Evolutionary conservation across 2,797 vertebrate species (phyloP), one percentile per base, ranked within the genome.

Genomic region (Chaunax sp.): DNA sequence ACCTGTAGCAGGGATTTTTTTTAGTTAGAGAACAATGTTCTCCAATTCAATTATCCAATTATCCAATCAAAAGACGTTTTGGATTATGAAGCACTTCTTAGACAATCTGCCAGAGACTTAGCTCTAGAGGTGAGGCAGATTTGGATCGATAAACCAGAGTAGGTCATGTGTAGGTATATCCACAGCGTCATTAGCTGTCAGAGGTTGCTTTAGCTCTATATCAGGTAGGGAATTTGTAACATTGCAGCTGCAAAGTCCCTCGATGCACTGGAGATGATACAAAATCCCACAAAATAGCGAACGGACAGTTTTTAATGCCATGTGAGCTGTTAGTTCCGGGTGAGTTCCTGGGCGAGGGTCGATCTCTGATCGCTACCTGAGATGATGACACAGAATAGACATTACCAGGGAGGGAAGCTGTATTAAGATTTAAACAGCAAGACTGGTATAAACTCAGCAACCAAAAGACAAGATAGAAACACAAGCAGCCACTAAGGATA

Each of bases 1-100:
- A 66, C 65, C 16, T 63, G 37, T 58, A 52, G 54, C 47, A 53
- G 40, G 30, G 47, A 37, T 37, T 28, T 72, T 52, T 41, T 45
- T n/a, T n/a, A n/a, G 51, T 64, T 28, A 62, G 41, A 15, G 28
- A n/a, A n/a, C n/a, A n/a, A n/a, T n/a, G n/a, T n/a, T n/a, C n/a
- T n/a, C n/a, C n/a, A n/a, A n/a, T n/a, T n/a, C n/a, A n/a, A n/a
- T n/a, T n/a, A n/a, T n/a, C n/a, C n/a, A n/a, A n/a, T n/a, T n/a
- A n/a, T n/a, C n/a, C n/a, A n/a, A n/a, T n/a, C n/a, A 30, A 30
- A 30, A 30, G 28, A 30, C 8, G 4, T 30, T 30, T 30, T 30
- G 28, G 8, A 30, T 30, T 30, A 4, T 30, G 28, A 30, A 30
- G 28, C 28, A 30, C 28, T 30, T n/a, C 28, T 30, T 30, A 30